Conservation (phyloP, 37 sponge, comb jelly and placozoan genomes). For the Halisarca cf. caerulea region DNA sequence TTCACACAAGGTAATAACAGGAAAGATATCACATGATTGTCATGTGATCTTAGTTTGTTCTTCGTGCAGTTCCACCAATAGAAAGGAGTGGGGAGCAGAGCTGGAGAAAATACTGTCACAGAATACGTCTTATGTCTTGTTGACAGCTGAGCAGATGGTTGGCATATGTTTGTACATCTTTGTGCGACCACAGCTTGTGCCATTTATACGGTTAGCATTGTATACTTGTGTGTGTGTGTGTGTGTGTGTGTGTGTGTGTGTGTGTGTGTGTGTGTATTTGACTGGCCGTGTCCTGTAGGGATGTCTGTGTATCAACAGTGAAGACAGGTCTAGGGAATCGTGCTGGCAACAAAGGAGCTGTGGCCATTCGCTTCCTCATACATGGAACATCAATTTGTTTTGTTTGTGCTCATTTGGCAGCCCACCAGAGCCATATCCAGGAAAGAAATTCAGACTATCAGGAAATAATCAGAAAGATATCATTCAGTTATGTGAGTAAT, state of each 20-base stretch:
- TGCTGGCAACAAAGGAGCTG: slow-evolving; percentile 97
- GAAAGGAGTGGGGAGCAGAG: slow-evolving; percentile 87
- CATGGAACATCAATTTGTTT: slow-evolving; percentile 89
- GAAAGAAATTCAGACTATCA: slow-evolving; percentile 91
- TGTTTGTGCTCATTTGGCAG: slow-evolving; percentile 97
- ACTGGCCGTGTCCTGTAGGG: slow-evolving; percentile 29
- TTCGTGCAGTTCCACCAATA: slow-evolving; percentile 73
- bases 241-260: neutral
- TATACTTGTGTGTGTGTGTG: neutral
- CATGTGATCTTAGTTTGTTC: neutral
- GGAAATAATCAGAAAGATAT: slow-evolving; percentile 76
- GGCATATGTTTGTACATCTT: slow-evolving; percentile 97
- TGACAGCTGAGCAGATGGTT: slow-evolving; percentile 95
- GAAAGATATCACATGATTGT: too few species aligned
- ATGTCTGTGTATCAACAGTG: slow-evolving; percentile 80
- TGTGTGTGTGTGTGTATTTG: neutral
- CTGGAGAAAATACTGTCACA: slow-evolving; percentile 83
- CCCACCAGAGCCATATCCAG: slow-evolving; percentile 86
- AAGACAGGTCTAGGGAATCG: slow-evolving; percentile 96
- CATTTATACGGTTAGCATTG: slow-evolving; percentile 70
- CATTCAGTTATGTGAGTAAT: slow-evolving; percentile 33
- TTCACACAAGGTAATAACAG: slow-evolving; percentile 76
- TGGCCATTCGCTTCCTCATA: slow-evolving; percentile 88
- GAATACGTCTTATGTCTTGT: slow-evolving; percentile 72
- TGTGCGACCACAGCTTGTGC: slow-evolving; percentile 79